Base-by-base conservation (phyloP, 2,797 vertebrate genomes). In the Eospalax fontanierii region DNA sequence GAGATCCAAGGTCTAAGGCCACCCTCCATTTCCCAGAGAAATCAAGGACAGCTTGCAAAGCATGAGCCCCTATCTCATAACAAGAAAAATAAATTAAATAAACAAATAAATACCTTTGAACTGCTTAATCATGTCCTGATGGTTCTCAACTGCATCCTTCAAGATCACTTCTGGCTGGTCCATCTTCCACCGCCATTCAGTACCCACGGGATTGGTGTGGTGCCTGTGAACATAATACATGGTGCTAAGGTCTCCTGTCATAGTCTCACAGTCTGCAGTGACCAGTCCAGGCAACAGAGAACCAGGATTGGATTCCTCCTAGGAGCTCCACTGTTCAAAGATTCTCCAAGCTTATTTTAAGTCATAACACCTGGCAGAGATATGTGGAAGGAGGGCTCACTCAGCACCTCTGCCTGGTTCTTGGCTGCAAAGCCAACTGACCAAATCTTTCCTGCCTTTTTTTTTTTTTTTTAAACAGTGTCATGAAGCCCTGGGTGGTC, bases 121-220 rank as follows among this genome's bases (percentile, higher is more conserved):
- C 95, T 99, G 99, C 65, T 98, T 99, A 84, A 99, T 99, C 99
- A 99, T 99, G 97, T 97, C 99, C 98, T 98, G 99, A 95, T 99
- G 99, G 95, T 99, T 99, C 96, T 99, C 99, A 24, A 99, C 33
- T 8, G 99, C 98, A 30, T 99, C 99, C 95, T 99, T 97, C 85
- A 99, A 97, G 98, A 99, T 99, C 95, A 98, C 96, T 94, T 99
- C 99, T 0, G 99, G 99, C 2, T 99, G 99, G 97, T 99, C 99
- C 99, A 99, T 99, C 96, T 99, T 99, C 99, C 99, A 99, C 35
- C 98, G 98, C 99, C 99, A 99, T 95, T 99, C 99, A 0, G 99
- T 99, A 83, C 99, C 99, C 97, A 99, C 99, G 0, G 99, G 99
- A 96, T 99, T 99, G n/a, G 99, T 99, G 97, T 99, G 99, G 96